These are phyloP conservation scores for Drosophila sp. DNA, from an alignment of 1,140 invertebrate species.

Conservation along the genomic window DNA sequence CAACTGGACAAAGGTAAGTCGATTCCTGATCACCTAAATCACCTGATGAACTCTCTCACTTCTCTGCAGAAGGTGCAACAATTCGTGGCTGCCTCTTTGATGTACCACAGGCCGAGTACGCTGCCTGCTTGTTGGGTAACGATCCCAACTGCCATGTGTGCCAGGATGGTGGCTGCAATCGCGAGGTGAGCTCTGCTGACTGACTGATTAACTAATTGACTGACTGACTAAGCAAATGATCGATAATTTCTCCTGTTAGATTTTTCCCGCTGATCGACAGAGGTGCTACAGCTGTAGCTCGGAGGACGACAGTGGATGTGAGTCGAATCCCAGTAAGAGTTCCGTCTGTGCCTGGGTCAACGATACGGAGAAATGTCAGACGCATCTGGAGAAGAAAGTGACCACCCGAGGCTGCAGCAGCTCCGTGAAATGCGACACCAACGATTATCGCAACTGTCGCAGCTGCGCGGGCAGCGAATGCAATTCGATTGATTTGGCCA, in stretches of 20 bases:
- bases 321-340: slow-evolving; percentile 54
- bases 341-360: slow-evolving; percentile 56
- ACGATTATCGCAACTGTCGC: slow-evolving; percentile 67
- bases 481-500: slow-evolving; percentile 71
- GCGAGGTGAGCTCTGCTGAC: slow-evolving; percentile 51
- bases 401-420: slow-evolving; percentile 76
- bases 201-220: too few relatives aligned
- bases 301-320: slow-evolving; percentile 63
- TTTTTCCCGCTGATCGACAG: slow-evolving; percentile 72
- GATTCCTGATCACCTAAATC: background rate
- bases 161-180: slow-evolving; percentile 67
- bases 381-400: slow-evolving; percentile 53
- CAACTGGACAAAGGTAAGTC: slow-evolving; percentile 46
- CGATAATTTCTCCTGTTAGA: slow-evolving; percentile 15
- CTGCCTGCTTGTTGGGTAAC: slow-evolving; percentile 63
- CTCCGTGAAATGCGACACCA: slow-evolving; percentile 52
- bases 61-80: slow-evolving; percentile 69
- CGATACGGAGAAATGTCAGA: slow-evolving; percentile 63
- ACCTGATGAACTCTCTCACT: background rate
- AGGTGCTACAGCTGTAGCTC: slow-evolving; percentile 72
- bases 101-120: slow-evolving; percentile 56
- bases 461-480: slow-evolving; percentile 67
- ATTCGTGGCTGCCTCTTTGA: slow-evolving; percentile 71
- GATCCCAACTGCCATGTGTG: slow-evolving; percentile 64
- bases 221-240: background rate